Evolutionary conservation across 2,113 vertebrate species (phyloP), one percentile per base, ranked within the genome.

Genomic region (Galemys pyrenaicus): DNA sequence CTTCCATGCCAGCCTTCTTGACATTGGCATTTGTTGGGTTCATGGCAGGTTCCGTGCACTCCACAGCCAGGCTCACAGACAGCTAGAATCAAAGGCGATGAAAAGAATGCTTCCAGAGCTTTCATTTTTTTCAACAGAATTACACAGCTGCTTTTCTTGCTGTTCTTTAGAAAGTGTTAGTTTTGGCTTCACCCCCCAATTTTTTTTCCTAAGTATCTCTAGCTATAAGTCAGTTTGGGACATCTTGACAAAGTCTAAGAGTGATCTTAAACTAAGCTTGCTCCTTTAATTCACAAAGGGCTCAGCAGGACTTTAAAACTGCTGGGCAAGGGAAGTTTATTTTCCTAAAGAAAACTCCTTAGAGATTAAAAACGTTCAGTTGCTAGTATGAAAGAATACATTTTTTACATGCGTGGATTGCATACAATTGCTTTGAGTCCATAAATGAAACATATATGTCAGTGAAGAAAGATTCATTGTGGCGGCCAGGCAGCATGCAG

Each of bases 11-110:
- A 99, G 71, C 98, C 99, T 79, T 99, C 99, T 85, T 98, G 98
- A 98, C 99, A 99, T 12, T 99, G 99, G 97, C 99, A 99, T 95
- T 96, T 98, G 98, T 98, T 99, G 91, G 99, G 99, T 92, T 99
- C 99, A 6, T 97, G 96, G 78, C 99, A 99, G 89, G 97, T 98
- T 93, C 99, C 99, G 0, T 99, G 99, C 22, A 87, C 88, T 67
- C 99, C 99, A 26, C 99, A 99, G 97, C 97, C 94, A 41, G 99
- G 99, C 92, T 99, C 99, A 0, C 99, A 99, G 96, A 99, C 98
- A 97, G 99, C 99, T 99, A 97, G 74, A 97, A 97, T 75, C 79
- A 79, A 96, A 94, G 0, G 12, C 97, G 56, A 6, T 1, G 44
- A 1, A 83, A 1, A 0, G 9, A 44, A 87, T 58, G 91, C 24